Base-by-base conservation (phyloP, 2,113 vertebrate species). In the Strix uralensis region DNA sequence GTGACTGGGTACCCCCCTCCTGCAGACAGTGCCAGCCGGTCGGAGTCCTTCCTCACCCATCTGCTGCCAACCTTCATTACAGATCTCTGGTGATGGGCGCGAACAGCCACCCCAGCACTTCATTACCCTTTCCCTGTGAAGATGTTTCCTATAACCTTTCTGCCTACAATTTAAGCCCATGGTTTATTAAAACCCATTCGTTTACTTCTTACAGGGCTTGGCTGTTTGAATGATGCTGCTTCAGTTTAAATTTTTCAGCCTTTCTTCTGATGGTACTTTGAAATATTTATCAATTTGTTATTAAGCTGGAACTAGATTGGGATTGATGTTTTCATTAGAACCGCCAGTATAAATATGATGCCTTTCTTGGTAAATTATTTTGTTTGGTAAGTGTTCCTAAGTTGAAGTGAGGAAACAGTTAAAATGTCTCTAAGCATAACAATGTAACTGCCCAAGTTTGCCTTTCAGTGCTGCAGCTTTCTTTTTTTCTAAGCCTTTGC, bases 291-390 rank as follows among this genome's bases (percentile, higher is more conserved):
- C 59, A 55, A 36, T 85, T 80, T 91, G 19, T 78, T 85, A 26
- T 88, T 77, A 86, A 86, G 78, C 70, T 91, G 81, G 79, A 92
- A 86, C 61, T 69, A 57, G 94, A n/a, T 19, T 87, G 74, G 92
- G 92, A 70, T 80, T 91, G 96, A 74, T 95, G 72, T 74, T 90
- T 92, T 52, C 89, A 58, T 94, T 86, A 91, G 81, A 85, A 70
- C 36, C 80, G 62, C 49, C 62, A 26, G 54, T 70, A 66, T 44
- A 82, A 90, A 83, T 93, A 58, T 42, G 52, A 81, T 89, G 73
- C 16, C 44, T 87, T 84, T 67, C 81, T 71, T 77, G 51, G 57
- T 75, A 79, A 75, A 81, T 88, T 75, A 62, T n/a, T 89, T 71
- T 72, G 44, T 40, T 62, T 72, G 81, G 81, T 88, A 49, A 88